A percentile compares a stretch with the other conserved stretches of the same genome.
Conservation (phyloP, 1,140 invertebrate genomes). For the Brevipalpus yothersi region DNA sequence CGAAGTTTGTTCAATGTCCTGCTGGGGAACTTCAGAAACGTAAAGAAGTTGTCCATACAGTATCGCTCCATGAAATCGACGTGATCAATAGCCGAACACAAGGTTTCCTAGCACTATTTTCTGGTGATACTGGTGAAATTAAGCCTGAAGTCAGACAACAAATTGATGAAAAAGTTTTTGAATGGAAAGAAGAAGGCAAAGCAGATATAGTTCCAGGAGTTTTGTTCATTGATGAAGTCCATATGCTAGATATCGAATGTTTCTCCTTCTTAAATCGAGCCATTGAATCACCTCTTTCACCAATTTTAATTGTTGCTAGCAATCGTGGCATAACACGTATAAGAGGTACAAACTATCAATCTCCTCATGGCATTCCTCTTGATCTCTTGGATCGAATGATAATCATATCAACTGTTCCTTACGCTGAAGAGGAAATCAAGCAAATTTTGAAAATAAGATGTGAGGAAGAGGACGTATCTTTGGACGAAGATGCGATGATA, state of each 20-base stretch:
- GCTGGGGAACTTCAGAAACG: slow-evolving; percentile 94
- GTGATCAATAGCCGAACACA: slow-evolving; percentile 92
- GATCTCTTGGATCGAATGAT: slow-evolving; percentile 91
- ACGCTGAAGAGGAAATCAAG: slow-evolving; percentile 62
- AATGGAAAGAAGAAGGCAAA: slow-evolving; percentile 98
- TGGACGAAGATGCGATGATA: slow-evolving; percentile 67
- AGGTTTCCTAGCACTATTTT: slow-evolving; percentile 90
- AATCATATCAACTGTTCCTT: slow-evolving; percentile 58
- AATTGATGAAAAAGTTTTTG: slow-evolving; percentile 90
- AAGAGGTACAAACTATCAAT: slow-evolving; percentile 71
- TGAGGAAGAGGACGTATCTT: slow-evolving; percentile 91
- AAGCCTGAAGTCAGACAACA: slow-evolving; percentile 92
- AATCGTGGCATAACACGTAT: slow-evolving; percentile 91
- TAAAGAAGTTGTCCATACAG: slow-evolving; percentile 96
- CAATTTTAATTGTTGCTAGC: slow-evolving; percentile 95
- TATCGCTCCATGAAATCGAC: slow-evolving; percentile 94
- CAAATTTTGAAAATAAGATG: slow-evolving; percentile 79
- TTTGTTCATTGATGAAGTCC: slow-evolving; percentile 74
- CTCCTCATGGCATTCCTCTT: slow-evolving; percentile 86
- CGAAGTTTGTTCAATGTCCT: slow-evolving; percentile 87
- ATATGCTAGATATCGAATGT: slow-evolving; percentile 97
- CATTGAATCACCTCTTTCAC: slow-evolving; percentile 86
- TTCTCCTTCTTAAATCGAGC: slow-evolving; percentile 94
- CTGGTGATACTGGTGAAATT: slow-evolving; percentile 95
- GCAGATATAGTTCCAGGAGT: slow-evolving; percentile 94